Base-by-base conservation (phyloP, 2,888 invertebrate genomes). In the Tromatobia lineatoria region DNA sequence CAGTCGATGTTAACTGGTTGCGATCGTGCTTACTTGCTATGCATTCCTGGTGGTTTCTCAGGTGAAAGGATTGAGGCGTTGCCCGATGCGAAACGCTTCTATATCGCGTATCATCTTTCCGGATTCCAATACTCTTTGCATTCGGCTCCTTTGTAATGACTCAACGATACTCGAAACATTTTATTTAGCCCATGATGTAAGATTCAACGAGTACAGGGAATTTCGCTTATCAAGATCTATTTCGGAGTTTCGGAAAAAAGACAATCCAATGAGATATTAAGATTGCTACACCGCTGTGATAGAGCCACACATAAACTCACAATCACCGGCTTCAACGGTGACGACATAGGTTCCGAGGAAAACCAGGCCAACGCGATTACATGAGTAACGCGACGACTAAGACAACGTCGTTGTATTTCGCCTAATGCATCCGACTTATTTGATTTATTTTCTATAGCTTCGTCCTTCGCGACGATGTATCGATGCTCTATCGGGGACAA, bases 41-140 rank as follows among this genome's bases (percentile, higher is more conserved):
- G 84, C 84, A 84, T 84, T 80, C 84, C 84, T 84, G 71, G 80
- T 84, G 80, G 77, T 80, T 78, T 84, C 84, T 81, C 80, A 57
- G 50, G 80, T 80, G 84, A 84, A 78, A 84, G 84, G 84, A 84
- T 81, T 80, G 42, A 57, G 64, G 73, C 25, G 73, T 73, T 77
- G 73, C 70, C 34, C 70, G 76, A 81, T 57, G 84, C 85, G 85
- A 82, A 82, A 87, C 87, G 47, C 64, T 73, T 42, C 59, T 47
- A 64, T 54, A 75, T 82, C 67, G 29, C n/a, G 52, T 61, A 50
- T 82, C 74, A 13, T 73, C 52, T 86, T 88, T 87, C 88, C 87
- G 88, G 87, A 88, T 89, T 86, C 88, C 87, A 57, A 20, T 23
- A 50, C 25, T n/a, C 54, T 42, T 29, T 64, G 64, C 8, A 73